Evolutionary conservation across 2,797 vertebrate species (phyloP).

Genomic region (Mus minutoides): DNA sequence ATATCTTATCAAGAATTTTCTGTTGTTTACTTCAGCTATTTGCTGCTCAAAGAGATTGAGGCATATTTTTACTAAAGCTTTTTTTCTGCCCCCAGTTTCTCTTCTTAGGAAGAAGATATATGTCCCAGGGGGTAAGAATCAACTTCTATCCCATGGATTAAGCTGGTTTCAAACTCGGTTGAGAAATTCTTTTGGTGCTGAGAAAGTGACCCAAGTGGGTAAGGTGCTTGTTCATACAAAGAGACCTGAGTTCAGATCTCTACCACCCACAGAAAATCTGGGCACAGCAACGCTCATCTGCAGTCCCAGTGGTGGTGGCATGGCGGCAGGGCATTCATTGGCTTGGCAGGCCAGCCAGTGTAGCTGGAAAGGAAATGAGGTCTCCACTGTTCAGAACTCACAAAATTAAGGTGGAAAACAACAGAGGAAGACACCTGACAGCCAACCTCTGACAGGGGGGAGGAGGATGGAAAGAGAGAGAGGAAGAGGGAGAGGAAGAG

Average conservation of each 20-base stretch:
- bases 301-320: not conserved
- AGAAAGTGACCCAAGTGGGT: not conserved
- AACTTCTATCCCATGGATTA: not conserved
- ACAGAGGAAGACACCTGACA: not conserved
- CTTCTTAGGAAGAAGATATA: conserved; percentile 1
- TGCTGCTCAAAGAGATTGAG: not conserved
- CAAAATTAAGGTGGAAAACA: not conserved
- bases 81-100: no score
- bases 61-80: not conserved
- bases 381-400: not conserved
- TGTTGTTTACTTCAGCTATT: conserved; percentile 26
- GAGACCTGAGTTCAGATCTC: not conserved
- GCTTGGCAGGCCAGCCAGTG: not conserved
- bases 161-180: not conserved
- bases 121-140: not conserved
- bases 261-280: not conserved
- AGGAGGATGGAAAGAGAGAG: not conserved
- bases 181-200: not conserved
- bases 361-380: not conserved
- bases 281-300: not conserved
- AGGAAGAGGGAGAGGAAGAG: no score
- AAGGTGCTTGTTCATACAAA: not conserved
- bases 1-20: conserved; percentile 6
- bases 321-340: no score
- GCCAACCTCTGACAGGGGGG: not conserved